Evolutionary conservation across 2,113 vertebrate genomes (phyloP), one percentile per base, ranked within the genome.

Genomic region (Phoxinus phoxinus): DNA sequence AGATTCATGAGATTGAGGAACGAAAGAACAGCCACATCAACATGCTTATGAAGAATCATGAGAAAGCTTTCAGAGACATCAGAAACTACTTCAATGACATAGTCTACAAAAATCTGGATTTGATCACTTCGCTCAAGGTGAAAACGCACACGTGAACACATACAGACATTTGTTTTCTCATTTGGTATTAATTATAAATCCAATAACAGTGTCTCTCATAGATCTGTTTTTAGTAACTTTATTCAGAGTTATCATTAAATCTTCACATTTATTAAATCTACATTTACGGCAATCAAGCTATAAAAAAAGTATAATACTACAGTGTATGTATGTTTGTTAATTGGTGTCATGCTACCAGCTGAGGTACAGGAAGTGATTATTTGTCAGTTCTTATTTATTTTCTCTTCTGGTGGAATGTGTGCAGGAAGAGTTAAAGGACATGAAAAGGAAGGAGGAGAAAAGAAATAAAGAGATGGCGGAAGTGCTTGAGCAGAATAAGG

Each of bases 91-190:
- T 96, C 91, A 95, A 93, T 0, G 92, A 96, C 5, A 94, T 93
- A 82, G 96, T 94, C 0, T 88, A 95, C 37, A 94, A 96, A 89
- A 94, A 93, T 71, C 85, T 97, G 89, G 89, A 94, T 0, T 87
- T 94, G 21, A 96, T 96, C 92, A 96, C 83, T 75, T 84, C 89
- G 7, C 94, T 97, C 82, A 96, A 97, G 97, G 97, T 98, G 90
- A 65, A n/a, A 10, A 1, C 8, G 3, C 61, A 23, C 30, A 30
- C 5, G 13, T 32, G 63, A 32, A 27, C 63, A 3, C 27, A 27
- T 13, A 12, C 59, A 17, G 2, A 15, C 63, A 67, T 65, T 17
- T 56, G 53, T 32, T 67, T 19, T 67, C 6, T 63, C 12, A n/a
- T n/a, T n/a, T n/a, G 6, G 25, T 65, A 65, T 15, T 61, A 11